These are phyloP conservation scores for Bujurquina vittata DNA, from an alignment of 2,113 vertebrate genomes.

Conservation along the genomic window DNA sequence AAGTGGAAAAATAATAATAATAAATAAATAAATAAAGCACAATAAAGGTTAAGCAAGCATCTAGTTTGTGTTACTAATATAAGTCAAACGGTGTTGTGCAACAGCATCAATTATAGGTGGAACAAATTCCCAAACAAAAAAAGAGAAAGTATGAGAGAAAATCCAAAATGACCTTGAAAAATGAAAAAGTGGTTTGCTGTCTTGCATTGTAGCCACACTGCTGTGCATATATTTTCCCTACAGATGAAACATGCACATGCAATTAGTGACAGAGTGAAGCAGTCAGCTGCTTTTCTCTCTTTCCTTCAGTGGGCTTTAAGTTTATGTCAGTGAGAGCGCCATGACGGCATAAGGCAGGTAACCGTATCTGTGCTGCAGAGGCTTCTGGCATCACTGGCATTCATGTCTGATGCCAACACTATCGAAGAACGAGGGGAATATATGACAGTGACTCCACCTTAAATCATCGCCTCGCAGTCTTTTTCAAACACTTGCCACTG, in stretches of 20 bases:
- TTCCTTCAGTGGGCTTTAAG: neutral
- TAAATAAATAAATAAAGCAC: neutral
- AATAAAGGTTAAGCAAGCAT: neutral
- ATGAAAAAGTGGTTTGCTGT: neutral
- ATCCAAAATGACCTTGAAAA: neutral
- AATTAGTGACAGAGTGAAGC: conserved; percentile 4
- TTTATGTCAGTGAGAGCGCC: conserved; percentile 25
- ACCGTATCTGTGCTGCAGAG: conserved; percentile 33
- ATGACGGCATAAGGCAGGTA: conserved; percentile 46
- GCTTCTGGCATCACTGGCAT: conserved; percentile 38
- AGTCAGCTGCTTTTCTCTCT: neutral
- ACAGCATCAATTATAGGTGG: neutral
- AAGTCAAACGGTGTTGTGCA: conserved; percentile 2
- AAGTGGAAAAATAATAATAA: neutral
- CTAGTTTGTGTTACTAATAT: neutral
- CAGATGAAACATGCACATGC: conserved; percentile 5
- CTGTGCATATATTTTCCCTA: neutral
- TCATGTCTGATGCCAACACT: conserved; percentile 62
- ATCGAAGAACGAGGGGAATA: conserved; percentile 34
- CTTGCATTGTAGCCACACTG: neutral
- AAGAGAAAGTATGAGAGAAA: neutral
- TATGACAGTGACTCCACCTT: conserved; percentile 29
- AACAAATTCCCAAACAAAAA: neutral
- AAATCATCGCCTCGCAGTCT: conserved; percentile 43
- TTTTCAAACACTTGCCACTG: neutral